phyloP scores from a whole-genome alignment of 2,113 vertebrate species.

The Chloroceryle aenea region DNA sequence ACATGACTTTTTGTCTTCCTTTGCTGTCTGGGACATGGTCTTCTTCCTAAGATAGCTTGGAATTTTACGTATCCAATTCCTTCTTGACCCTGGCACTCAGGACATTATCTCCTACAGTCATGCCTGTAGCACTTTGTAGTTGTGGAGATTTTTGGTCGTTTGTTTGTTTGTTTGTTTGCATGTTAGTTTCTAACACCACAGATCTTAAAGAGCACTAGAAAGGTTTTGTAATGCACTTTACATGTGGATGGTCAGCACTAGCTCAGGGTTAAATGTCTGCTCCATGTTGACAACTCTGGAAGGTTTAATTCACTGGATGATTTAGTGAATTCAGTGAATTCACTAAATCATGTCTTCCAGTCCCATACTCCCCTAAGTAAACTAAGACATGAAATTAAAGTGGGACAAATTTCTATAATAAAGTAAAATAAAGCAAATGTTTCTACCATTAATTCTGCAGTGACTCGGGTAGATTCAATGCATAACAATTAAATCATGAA shows the following conservation, averaged over 20 bases:
- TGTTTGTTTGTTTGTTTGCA: background rate
- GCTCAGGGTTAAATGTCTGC: background rate
- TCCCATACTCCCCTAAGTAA: background rate
- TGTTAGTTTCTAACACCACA: background rate
- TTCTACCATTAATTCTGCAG: background rate
- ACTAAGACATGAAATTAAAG: background rate
- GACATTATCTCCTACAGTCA: background rate
- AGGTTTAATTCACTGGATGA: background rate
- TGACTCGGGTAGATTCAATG: slow-evolving; percentile 6
- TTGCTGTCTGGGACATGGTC: background rate
- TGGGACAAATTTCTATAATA: background rate
- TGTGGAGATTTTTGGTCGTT: background rate
- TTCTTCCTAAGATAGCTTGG: background rate
- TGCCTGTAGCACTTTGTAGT: background rate
- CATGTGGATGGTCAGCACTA: background rate
- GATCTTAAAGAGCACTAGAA: background rate
- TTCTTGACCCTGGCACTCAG: background rate
- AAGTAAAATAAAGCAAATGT: background rate
- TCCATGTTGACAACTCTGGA: background rate
- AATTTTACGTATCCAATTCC: background rate
- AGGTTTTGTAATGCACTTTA: background rate
- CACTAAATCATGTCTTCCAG: background rate
- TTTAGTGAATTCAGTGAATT: too few species aligned
- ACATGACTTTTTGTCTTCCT: background rate
- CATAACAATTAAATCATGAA: slow-evolving; percentile 41